A percentile compares a stretch with the other conserved stretches of the same genome.
These are phyloP conservation scores for Timema cristinae DNA, from an alignment of 2,888 invertebrate species.

Conservation along the genomic window DNA sequence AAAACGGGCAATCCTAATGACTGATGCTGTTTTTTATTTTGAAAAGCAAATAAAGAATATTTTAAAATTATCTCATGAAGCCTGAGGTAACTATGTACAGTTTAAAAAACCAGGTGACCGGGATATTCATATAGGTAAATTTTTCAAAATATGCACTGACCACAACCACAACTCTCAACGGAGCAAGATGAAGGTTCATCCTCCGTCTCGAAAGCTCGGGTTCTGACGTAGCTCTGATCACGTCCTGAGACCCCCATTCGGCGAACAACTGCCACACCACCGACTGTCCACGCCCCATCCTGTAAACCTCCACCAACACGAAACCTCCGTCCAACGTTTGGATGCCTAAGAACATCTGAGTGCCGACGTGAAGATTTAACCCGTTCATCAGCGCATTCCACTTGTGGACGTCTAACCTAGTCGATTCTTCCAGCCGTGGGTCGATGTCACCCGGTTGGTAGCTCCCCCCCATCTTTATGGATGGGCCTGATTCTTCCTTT, in stretches of 20 bases:
- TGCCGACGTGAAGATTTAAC: background rate
- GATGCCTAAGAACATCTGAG: background rate
- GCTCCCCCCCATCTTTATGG: too few species aligned
- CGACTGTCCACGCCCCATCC: background rate
- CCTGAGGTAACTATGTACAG: too few species aligned
- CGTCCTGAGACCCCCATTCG: background rate
- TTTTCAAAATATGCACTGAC: background rate
- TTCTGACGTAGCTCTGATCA: background rate
- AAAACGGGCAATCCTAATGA: too few species aligned
- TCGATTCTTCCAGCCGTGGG: too few species aligned
- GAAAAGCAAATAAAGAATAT: too few species aligned
- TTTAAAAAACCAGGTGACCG: too few species aligned
- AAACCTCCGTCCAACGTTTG: background rate
- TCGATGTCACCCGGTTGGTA: too few species aligned
- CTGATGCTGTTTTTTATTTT: too few species aligned
- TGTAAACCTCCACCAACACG: conserved; percentile 1
- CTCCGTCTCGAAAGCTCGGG: background rate
- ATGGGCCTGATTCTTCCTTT: too few species aligned
- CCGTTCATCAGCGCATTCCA: background rate
- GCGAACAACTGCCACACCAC: background rate
- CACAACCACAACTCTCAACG: conserved; percentile 3
- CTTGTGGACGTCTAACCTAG: too few species aligned
- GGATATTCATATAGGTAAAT: too few species aligned
- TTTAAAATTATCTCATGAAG: too few species aligned
- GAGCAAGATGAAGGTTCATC: background rate